These are phyloP conservation scores for Lamellibrachia columna DNA, from an alignment of 2,888 invertebrate genomes.

Conservation along the genomic window DNA sequence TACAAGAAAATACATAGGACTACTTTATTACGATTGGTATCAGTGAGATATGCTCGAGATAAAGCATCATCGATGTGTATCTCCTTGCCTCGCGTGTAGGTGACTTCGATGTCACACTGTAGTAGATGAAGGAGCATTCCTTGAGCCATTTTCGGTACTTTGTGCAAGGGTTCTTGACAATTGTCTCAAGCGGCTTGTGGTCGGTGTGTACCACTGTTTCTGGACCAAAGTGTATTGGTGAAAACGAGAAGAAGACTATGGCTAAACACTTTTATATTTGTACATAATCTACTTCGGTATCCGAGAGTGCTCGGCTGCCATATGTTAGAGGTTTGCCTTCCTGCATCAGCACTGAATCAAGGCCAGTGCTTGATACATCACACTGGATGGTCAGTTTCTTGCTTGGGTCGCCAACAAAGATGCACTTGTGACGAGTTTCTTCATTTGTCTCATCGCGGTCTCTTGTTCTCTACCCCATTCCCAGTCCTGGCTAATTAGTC, in stretches of 20 bases:
- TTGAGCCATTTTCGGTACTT: slow-evolving; percentile 47
- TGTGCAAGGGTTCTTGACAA: slow-evolving; percentile 54
- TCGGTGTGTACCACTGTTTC: slow-evolving; percentile 61
- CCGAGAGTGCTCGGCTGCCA: slow-evolving; percentile 61
- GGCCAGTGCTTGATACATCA: no score
- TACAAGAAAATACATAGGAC: no score
- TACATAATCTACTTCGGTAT: slow-evolving; percentile 62
- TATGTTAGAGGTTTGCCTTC: slow-evolving; percentile 59
- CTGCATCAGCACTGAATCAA: slow-evolving; percentile 46
- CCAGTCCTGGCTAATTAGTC: no score
- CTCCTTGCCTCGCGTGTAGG: slow-evolving; percentile 44
- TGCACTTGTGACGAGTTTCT: no score
- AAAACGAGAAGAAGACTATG: slow-evolving; percentile 62
- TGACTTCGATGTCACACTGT: no score
- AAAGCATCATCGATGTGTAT: slow-evolving; percentile 28
- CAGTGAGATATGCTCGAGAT: slow-evolving; percentile 21
- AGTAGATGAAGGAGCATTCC: no score
- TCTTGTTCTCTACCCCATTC: no score
- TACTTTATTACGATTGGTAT: not conserved
- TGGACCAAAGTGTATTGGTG: slow-evolving; percentile 59
- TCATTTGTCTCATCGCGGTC: no score
- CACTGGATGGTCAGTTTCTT: no score
- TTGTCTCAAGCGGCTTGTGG: slow-evolving; percentile 62
- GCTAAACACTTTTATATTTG: no score
- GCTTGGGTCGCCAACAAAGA: no score